phyloP scores from a whole-genome alignment of 2,113 vertebrate species.

The Pongo abelii region DNA sequence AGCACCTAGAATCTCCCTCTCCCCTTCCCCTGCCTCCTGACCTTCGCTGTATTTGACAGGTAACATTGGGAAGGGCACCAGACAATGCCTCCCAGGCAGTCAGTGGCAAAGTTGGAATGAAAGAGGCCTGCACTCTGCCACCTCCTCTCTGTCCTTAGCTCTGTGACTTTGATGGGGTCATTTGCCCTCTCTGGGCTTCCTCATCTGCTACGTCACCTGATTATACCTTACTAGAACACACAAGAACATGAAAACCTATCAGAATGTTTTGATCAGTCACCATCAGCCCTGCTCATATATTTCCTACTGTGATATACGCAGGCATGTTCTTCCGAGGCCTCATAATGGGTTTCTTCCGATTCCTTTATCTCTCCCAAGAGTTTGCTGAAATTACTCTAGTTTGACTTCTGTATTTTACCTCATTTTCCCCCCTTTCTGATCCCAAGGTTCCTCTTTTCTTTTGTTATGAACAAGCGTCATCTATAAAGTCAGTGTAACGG shows the following conservation, averaged over 20 bases:
- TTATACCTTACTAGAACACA: not conserved
- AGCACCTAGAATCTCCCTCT: rapidly evolving
- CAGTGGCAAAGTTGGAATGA: not conserved
- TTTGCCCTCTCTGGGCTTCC: not conserved
- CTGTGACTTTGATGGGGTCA: too few relatives aligned
- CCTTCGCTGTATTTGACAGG: not conserved
- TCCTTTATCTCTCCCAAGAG: not conserved
- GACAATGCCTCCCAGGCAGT: not conserved
- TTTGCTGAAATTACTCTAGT: not conserved
- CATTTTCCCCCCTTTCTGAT: not conserved
- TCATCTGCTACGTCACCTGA: not conserved
- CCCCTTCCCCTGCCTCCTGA: rapidly evolving
- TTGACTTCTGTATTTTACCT: not conserved
- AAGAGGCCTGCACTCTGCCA: not conserved
- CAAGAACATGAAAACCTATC: not conserved
- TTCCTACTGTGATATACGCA: not conserved
- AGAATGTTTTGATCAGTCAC: not conserved
- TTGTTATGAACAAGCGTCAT: constrained; percentile 5
- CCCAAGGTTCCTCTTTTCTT: not conserved
- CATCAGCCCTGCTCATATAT: rapidly evolving
- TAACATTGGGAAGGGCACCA: not conserved
- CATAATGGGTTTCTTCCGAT: not conserved
- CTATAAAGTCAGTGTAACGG: not conserved
- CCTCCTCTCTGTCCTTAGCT: not conserved
- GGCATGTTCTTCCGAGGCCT: not conserved